Conservation (phyloP, 1,140 invertebrate genomes). For the Drosophila auraria region DNA sequence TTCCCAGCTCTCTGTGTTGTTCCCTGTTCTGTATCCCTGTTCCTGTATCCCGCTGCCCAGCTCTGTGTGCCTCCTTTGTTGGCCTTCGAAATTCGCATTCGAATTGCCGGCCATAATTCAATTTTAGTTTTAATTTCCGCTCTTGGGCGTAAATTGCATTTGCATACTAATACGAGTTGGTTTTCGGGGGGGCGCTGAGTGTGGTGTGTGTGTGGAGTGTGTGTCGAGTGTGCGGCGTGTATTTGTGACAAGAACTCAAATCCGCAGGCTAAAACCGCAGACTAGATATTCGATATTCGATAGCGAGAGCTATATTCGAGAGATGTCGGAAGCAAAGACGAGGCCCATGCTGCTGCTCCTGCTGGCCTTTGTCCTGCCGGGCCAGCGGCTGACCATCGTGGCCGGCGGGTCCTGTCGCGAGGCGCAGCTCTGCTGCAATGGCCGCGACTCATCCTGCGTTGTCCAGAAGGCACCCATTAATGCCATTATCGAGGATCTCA, state of each 20-base stretch:
- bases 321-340: slow-evolving; percentile 18
- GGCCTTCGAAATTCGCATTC: slow-evolving; percentile 15
- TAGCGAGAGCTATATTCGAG: background rate
- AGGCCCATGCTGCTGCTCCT: slow-evolving; percentile 25
- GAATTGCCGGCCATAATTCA: slow-evolving; percentile 71
- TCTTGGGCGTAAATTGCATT: slow-evolving; percentile 76
- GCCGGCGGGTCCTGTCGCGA: slow-evolving; percentile 89
- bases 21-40: too few species aligned
- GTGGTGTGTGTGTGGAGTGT: slow-evolving; percentile 12
- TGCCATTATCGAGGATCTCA: slow-evolving; percentile 92
- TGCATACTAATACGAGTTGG: slow-evolving; percentile 52
- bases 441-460: slow-evolving; percentile 93
- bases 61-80: background rate
- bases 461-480: slow-evolving; percentile 93
- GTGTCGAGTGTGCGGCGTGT: slow-evolving; percentile 6
- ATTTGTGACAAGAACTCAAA: slow-evolving; percentile 25
- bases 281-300: slow-evolving; percentile 24
- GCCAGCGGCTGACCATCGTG: slow-evolving; percentile 14
- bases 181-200: background rate
- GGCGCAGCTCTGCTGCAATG: slow-evolving; percentile 91
- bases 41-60: background rate
- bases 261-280: slow-evolving; percentile 15
- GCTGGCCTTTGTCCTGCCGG: slow-evolving; percentile 18
- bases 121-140: slow-evolving; percentile 84
- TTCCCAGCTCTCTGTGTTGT: slow-evolving; percentile 10